A percentile compares a stretch with the other conserved stretches of the same genome.
phyloP scores from a whole-genome alignment of 2,888 invertebrate species.

The Tetranychus piercei region DNA sequence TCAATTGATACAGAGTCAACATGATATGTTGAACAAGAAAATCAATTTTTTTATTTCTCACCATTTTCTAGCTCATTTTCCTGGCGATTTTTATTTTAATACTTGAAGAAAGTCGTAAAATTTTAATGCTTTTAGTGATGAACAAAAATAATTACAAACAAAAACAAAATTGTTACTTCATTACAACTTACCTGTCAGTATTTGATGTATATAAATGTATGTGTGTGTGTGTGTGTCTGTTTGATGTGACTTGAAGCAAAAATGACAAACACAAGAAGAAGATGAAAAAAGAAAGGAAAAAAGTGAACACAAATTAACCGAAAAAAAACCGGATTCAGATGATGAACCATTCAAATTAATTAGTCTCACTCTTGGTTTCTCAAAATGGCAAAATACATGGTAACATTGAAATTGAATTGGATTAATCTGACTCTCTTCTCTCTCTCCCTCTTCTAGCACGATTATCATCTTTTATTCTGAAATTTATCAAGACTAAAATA shows the following conservation, averaged over 20 bases:
- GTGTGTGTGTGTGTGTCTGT: not conserved
- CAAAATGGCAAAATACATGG: not conserved
- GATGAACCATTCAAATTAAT: slow-evolving; percentile 1
- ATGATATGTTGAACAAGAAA: not conserved
- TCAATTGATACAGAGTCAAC: not conserved
- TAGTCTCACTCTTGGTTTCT: not conserved
- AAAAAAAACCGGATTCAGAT: not conserved
- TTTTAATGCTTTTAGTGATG: too few relatives aligned
- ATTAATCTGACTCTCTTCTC: not conserved
- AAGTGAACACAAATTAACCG: too few relatives aligned
- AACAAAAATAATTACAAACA: not conserved
- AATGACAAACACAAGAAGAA: not conserved
- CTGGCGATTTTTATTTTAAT: not conserved
- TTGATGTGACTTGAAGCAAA: not conserved
- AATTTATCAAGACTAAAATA: not conserved
- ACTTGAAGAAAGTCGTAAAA: not conserved
- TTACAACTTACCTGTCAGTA: not conserved
- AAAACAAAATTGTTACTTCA: not conserved
- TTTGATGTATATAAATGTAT: not conserved
- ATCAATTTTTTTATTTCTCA: not conserved
- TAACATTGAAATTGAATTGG: not conserved
- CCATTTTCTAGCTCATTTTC: not conserved
- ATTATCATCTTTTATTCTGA: not conserved
- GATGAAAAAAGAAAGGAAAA: too few relatives aligned
- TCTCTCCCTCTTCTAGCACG: not conserved